A percentile compares a stretch with the other conserved stretches of the same genome.
phyloP scores from a whole-genome alignment of 2,113 vertebrate species.

The Aix galericulata region DNA sequence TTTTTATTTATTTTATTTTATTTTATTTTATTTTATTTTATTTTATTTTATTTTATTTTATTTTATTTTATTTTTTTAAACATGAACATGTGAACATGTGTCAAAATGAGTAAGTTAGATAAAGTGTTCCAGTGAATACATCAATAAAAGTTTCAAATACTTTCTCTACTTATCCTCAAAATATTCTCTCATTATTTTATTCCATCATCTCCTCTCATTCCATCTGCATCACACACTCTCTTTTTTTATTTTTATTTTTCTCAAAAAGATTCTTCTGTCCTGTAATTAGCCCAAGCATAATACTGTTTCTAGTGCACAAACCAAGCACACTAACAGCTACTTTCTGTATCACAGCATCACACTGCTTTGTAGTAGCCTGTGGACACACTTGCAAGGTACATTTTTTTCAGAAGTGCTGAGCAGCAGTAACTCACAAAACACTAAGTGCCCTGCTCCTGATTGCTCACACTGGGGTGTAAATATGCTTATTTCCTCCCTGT shows the following conservation, averaged over 20 bases:
- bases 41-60: background rate
- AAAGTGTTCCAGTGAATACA: background rate
- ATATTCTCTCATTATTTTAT: background rate
- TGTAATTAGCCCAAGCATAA: background rate
- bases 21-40: background rate
- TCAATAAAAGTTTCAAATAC: background rate
- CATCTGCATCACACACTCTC: background rate
- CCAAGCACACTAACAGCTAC: background rate
- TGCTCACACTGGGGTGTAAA: background rate
- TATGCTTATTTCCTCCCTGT: background rate
- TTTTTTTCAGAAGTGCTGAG: background rate
- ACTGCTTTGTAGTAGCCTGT: background rate
- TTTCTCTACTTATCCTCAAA: background rate
- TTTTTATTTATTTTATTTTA: background rate
- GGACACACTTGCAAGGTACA: background rate
- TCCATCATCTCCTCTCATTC: background rate
- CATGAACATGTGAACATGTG: background rate
- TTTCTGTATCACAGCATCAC: background rate
- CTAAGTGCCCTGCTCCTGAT: background rate
- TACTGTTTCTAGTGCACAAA: background rate
- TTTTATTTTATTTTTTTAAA: background rate
- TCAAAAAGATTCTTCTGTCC: background rate
- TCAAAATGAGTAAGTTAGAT: background rate
- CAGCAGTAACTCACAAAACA: background rate
- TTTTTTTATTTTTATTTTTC: background rate